phyloP scores from a whole-genome alignment of 2,888 invertebrate genomes.

The Drosophila helvetica region DNA sequence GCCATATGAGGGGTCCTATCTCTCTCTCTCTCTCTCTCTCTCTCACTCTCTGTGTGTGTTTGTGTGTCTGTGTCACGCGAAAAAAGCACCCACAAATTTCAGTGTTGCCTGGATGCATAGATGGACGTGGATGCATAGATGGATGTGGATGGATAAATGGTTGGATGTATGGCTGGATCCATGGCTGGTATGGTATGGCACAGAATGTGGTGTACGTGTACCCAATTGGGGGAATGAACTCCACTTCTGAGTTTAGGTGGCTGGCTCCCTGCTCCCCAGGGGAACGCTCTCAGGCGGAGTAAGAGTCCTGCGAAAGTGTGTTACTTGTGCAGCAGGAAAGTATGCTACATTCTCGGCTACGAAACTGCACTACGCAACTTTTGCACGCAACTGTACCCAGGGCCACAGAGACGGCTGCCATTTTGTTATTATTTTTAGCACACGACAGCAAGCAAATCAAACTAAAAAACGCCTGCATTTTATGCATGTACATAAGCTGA shows the following conservation, averaged over 20 bases:
- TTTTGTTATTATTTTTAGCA: constrained; percentile 71
- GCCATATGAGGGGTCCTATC: constrained; percentile 7
- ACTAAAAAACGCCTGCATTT: constrained; percentile 61
- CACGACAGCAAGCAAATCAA: constrained; percentile 60
- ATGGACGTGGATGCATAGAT: not conserved
- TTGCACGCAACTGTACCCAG: constrained; percentile 68
- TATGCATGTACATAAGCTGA: constrained; percentile 17
- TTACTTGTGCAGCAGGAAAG: constrained; percentile 34
- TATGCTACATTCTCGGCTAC: constrained; percentile 26
- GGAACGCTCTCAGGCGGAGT: not conserved
- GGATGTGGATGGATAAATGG: not conserved
- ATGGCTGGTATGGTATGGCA: not conserved
- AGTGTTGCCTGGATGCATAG: constrained; percentile 5
- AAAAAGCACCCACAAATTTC: constrained; percentile 26
- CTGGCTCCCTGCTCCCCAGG: too few species aligned
- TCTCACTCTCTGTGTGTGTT: not conserved
- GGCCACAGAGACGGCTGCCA: constrained; percentile 14
- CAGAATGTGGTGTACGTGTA: not conserved
- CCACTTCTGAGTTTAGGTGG: not conserved
- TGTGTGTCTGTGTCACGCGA: constrained; percentile 26
- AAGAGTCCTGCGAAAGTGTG: constrained; percentile 23
- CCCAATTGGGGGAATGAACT: not conserved
- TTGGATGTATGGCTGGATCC: not conserved
- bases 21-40: constrained; percentile 4
- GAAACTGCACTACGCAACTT: constrained; percentile 38